Evolutionary conservation across 2,113 vertebrate genomes (phyloP), one percentile per base, ranked within the genome.

Genomic region (Tylochromis polylepis): DNA sequence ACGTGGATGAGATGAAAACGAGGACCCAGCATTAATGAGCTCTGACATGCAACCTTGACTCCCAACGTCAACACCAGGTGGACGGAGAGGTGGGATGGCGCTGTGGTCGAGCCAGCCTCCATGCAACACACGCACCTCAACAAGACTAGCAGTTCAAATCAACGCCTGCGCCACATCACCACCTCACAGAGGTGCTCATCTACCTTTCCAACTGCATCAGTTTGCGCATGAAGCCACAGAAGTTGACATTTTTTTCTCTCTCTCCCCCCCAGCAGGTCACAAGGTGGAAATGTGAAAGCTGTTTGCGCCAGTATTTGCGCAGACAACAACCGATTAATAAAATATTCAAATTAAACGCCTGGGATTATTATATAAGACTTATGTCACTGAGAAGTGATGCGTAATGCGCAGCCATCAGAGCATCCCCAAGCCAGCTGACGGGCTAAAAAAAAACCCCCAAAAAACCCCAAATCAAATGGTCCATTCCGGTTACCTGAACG

Each of bases 341-440:
- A 58, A 82, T 34, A 89, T 86, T 85, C 80, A 84, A 83, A 91
- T 88, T 65, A 91, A 87, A 90, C 87, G 87, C 51, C 6, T 82
- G 79, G 55, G 59, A 89, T 91, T 75, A 93, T 95, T 95, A 94
- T 87, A 91, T 92, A 92, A 94, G 88, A 80, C 86, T 94, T 91
- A 94, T 92, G 91, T 92, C 88, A 92, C 89, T 90, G 91, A 62
- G 90, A 84, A 70, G 85, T 85, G 86, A 90, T 92, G 92, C 89
- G 82, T 91, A 87, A 94, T 92, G 88, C 92, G 90, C 93, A 93
- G 85, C 88, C 93, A 91, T 70, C 82, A 88, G 9, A 91, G 60
- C 91, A 83, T 15, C 91, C 57, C 84, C 65, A 60, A 58, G n/a
- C 79, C 85, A 84, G 81, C 88, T 90, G 89, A 88, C 86, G 90